Evolutionary conservation across 2,888 invertebrate species (phyloP).

Genomic region (Athripsodes cinereus): DNA sequence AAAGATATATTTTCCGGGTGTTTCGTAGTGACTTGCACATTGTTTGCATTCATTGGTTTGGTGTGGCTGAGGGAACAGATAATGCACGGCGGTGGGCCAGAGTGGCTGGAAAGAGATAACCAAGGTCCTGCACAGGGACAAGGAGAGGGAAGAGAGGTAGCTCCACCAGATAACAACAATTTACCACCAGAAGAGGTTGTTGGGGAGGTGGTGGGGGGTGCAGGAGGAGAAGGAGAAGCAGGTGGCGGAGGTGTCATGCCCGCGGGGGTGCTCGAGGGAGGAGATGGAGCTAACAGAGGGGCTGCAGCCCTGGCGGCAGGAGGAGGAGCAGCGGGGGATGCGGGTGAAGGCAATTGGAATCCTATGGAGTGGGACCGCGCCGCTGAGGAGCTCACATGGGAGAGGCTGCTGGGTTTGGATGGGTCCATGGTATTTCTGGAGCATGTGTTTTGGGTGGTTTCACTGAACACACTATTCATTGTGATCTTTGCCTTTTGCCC

Average conservation of each 20-base stretch:
- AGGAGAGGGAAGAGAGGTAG: constrained; percentile 36
- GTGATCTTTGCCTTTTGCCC: constrained; percentile 96
- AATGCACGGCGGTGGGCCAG: constrained; percentile 93
- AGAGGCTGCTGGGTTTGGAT: constrained; percentile 89
- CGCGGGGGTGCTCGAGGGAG: constrained; percentile 22
- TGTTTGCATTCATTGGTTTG: constrained; percentile 92
- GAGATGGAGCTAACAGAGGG: constrained; percentile 27
- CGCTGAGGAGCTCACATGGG: constrained; percentile 98
- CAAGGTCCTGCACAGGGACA: constrained; percentile 44
- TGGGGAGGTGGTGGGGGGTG: constrained; percentile 28
- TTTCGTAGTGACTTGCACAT: constrained; percentile 93
- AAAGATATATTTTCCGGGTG: constrained; percentile 95
- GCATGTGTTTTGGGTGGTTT: constrained; percentile 99
- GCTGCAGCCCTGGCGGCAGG: constrained; percentile 37
- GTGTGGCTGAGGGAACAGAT: constrained; percentile 99
- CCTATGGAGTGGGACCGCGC: constrained; percentile 98
- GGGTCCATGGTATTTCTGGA: constrained; percentile 96
- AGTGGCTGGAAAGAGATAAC: constrained; percentile 83
- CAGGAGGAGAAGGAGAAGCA: constrained; percentile 30
- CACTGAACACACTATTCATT: constrained; percentile 93
- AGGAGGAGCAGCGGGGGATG: constrained; percentile 42
- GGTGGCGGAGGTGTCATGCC: constrained; percentile 32
- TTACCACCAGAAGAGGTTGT: constrained; percentile 36
- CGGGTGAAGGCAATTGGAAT: constrained; percentile 90
- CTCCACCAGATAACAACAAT: constrained; percentile 46